Evolutionary conservation across 2,113 vertebrate genomes (phyloP), one percentile per base, ranked within the genome.

Genomic region (Ceyx cyanopectus): DNA sequence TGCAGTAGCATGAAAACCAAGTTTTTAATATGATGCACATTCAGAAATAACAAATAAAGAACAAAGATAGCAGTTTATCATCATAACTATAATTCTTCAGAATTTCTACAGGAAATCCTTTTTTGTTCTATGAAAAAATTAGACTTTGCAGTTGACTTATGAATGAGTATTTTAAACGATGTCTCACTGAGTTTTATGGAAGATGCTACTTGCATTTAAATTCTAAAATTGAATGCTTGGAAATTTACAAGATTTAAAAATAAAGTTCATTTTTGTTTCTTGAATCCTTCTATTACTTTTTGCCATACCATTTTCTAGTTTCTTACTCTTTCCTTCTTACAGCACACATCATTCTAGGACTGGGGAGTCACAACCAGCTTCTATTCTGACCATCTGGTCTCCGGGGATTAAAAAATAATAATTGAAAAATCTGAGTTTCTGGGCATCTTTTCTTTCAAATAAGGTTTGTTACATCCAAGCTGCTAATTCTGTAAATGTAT

Each of bases 41-140:
- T 92, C 75, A 81, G 65, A 96, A 93, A 85, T 51, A 93, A 70
- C 63, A 92, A 95, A 82, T 66, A 91, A 72, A 88, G 74, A 94
- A 65, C 45, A 85, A 91, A 96, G 92, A 94, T 83, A 96, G 37
- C 16, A 60, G 75, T 66, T 43, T 80, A 30, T 41, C 84, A 24
- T 83, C 51, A 77, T 89, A 89, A 37, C n/a, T 89, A 17, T 40
- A 91, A 41, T 95, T 96, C 92, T 83, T 74, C 29, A 93, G 89
- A 96, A 94, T 74, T 92, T 91, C 56, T 89, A 19, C n/a, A 80
- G 60, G 24, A 92, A 94, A 67, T 21, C 12, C 81, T 56, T 6
- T 54, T 54, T 75, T 73, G 5, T 30, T 87, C 48, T 70, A 40
- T 53, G 75, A 85, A 76, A 4, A 90, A 92, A 77, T 21, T 62